phyloP scores from a whole-genome alignment of 2,888 invertebrate species.

The Trilocha varians region DNA sequence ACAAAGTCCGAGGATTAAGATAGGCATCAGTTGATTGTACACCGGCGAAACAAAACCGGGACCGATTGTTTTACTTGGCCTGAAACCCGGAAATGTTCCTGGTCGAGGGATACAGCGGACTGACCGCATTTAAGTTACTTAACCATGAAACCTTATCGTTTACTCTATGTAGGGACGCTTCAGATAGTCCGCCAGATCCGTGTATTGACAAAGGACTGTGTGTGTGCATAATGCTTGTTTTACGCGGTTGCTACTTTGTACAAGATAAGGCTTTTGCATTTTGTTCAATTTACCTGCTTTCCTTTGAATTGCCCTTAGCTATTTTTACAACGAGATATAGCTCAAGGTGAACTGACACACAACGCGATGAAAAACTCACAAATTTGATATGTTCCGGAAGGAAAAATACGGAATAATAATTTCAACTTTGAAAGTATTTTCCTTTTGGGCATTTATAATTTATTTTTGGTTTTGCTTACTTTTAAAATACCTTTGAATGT shows the following conservation, averaged over 20 bases:
- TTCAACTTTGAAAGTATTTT: background rate
- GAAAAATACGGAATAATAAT: slow-evolving; percentile 1
- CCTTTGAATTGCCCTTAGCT: slow-evolving; percentile 2
- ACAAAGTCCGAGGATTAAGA: background rate
- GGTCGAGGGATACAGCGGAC: background rate
- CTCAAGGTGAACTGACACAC: background rate
- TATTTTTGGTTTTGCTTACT: too few species aligned
- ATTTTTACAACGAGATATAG: slow-evolving; percentile 2
- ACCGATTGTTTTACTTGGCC: background rate
- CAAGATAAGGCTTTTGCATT: slow-evolving; percentile 2
- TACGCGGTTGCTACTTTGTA: background rate
- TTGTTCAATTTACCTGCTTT: slow-evolving; percentile 3
- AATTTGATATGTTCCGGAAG: slow-evolving; percentile 1
- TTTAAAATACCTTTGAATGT: too few species aligned
- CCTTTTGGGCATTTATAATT: background rate
- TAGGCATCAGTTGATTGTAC: background rate
- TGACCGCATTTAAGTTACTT: background rate
- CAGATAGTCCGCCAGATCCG: background rate
- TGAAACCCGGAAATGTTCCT: background rate
- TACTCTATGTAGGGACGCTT: background rate
- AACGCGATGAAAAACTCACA: background rate
- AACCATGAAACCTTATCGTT: background rate
- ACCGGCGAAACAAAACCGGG: background rate
- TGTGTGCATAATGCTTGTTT: background rate
- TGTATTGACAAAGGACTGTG: background rate